A percentile compares a stretch with the other conserved stretches of the same genome.
Evolutionary conservation across 2,113 vertebrate species (phyloP).

Genomic region (Neoarius graeffei): DNA sequence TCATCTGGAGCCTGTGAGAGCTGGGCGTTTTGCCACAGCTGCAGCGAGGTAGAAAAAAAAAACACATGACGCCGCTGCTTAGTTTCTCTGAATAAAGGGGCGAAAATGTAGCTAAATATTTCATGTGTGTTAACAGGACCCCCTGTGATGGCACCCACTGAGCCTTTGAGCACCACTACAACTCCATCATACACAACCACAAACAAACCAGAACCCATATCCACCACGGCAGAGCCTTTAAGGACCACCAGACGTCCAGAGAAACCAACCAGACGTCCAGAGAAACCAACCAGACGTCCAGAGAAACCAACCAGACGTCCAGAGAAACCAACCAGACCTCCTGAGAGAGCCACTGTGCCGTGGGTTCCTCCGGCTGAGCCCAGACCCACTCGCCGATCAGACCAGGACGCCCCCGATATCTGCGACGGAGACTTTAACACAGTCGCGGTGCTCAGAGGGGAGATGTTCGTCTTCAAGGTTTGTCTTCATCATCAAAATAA

Average conservation of each 20-base stretch:
- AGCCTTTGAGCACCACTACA: slow-evolving; percentile 66
- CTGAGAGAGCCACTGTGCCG: slow-evolving; percentile 36
- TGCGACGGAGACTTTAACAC: slow-evolving; percentile 75
- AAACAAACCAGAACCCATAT: slow-evolving; percentile 34
- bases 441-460: slow-evolving; percentile 72
- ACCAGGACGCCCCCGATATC: slow-evolving; percentile 71
- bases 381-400: slow-evolving; percentile 72
- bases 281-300: slow-evolving; percentile 20
- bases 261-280: not conserved
- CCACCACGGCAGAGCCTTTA: slow-evolving; percentile 22
- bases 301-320: slow-evolving; percentile 27
- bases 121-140: slow-evolving; percentile 67
- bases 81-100: slow-evolving; percentile 1
- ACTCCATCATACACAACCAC: slow-evolving; percentile 54
- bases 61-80: slow-evolving; percentile 1
- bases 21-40: slow-evolving; percentile 21
- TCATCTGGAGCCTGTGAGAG: slow-evolving; percentile 4
- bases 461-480: slow-evolving; percentile 80
- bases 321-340: slow-evolving; percentile 28
- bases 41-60: slow-evolving; percentile 52
- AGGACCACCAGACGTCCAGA: slow-evolving; percentile 27
- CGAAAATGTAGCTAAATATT: not conserved
- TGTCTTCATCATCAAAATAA: not conserved
- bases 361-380: slow-evolving; percentile 61
- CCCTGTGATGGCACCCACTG: slow-evolving; percentile 72